Percentiles rank a stretch among this genome's conserved stretches.
phyloP scores from a whole-genome alignment of 2,888 invertebrate genomes.

The Euzophera pinguis region DNA sequence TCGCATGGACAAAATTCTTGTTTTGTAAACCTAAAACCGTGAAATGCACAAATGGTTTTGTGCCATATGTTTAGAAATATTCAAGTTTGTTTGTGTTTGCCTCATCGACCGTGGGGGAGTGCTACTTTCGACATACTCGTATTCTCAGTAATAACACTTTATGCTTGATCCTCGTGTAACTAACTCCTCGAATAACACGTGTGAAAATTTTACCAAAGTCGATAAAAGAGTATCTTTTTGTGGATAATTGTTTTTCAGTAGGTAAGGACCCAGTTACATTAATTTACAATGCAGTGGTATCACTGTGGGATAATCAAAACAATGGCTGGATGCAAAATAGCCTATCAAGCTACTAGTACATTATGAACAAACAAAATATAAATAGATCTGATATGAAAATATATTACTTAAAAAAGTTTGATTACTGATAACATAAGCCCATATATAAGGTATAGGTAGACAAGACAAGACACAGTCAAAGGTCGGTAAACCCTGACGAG shows the following conservation, averaged over 20 bases:
- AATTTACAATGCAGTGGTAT: too few species aligned
- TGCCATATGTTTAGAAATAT: conserved; percentile 32
- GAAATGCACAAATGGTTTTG: conserved; percentile 36
- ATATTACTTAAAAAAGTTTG: too few species aligned
- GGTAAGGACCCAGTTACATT: too few species aligned
- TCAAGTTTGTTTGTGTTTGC: conserved; percentile 37
- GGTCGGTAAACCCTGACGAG: conserved; percentile 10
- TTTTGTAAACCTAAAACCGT: conserved; percentile 18
- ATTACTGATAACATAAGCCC: neutral
- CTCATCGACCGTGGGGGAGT: conserved; percentile 25
- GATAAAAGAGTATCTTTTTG: neutral
- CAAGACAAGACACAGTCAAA: neutral
- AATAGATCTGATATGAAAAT: too few species aligned
- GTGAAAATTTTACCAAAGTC: conserved; percentile 7
- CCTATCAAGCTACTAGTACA: too few species aligned
- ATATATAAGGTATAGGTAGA: neutral
- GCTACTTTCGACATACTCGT: conserved; percentile 23
- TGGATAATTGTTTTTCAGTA: neutral
- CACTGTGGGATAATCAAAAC: too few species aligned
- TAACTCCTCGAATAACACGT: neutral
- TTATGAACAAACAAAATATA: too few species aligned
- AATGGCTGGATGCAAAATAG: too few species aligned
- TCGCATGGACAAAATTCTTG: too few species aligned
- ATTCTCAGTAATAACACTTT: conserved; percentile 16
- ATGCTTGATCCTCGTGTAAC: conserved; percentile 12